Base-by-base conservation (phyloP, 2,113 vertebrate genomes). In the Coptodon bakossiorum region DNA sequence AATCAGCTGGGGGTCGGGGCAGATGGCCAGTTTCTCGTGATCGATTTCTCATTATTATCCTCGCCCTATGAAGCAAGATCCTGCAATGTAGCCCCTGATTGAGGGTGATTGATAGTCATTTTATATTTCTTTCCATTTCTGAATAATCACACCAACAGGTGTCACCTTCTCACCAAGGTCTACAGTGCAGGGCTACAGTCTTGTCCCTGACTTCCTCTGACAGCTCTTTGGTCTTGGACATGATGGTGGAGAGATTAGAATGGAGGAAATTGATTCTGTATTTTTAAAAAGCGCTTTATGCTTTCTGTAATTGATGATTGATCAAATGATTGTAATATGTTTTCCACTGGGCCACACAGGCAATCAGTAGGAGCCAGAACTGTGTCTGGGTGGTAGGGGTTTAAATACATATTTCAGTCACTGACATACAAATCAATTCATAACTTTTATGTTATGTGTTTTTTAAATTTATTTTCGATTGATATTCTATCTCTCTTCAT, bases 211-310 rank as follows among this genome's bases (percentile, higher is more conserved):
- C 34, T 5, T 66, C 19, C 61, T 66, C 6, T 38, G 61, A n/a
- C 19, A 38, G 31, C 66, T 71, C 66, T 71, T 27, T 4, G 66
- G 22, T 45, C 66, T 73, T 73, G 66, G 38, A 43, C 66, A 45
- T 2, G 22, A 43, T 73, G 38, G 66, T 27, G 22, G 66, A 45
- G 22, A 27, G 22, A 73, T 45, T 45, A 73, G 8, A 73, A 43
- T 45, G 1, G 13, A 7, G 27, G 66, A 45, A 45, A 73, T 27
- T 10, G 38, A 73, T 24, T 71, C 38, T 43, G 36, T 43, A 7
- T 3, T 36, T 12, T 36, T 1, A n/a, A 36, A 31, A 66, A 66
- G 61, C 0, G 2, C 61, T 36, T 66, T 66, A 66, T n/a, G 0
- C 61, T n/a, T 66, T 66, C 31, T 66, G 34, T 68, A 22, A 38